These are phyloP conservation scores for Brachionus asplanchnoidis DNA, from an alignment of 1,140 invertebrate species.

Conservation along the genomic window DNA sequence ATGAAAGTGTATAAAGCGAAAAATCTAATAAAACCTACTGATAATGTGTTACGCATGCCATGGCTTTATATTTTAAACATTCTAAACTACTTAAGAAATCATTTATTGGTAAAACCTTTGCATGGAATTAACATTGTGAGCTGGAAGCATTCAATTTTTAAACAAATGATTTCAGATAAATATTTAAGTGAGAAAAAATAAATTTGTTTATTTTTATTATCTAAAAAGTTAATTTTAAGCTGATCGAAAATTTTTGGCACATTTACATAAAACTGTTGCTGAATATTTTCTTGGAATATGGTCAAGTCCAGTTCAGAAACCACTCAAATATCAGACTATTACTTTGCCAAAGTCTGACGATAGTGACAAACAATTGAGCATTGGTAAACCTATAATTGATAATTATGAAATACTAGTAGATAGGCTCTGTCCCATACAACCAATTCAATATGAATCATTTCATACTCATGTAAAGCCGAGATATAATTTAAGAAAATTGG, in stretches of 20 bases:
- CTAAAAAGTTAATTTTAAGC: not conserved
- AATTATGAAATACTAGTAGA: not conserved
- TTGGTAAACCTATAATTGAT: slow-evolving; percentile 11
- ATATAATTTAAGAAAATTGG: slow-evolving; percentile 38
- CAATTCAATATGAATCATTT: slow-evolving; percentile 32
- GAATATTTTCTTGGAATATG: slow-evolving; percentile 26
- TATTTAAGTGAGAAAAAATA: not conserved
- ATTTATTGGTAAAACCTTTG: not conserved
- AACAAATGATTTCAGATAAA: slow-evolving; percentile 13
- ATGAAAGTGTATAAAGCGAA: not conserved
- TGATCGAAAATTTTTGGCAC: not conserved
- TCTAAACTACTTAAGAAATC: not conserved
- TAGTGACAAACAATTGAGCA: not conserved
- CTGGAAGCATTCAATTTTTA: slow-evolving; percentile 40
- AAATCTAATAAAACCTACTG: not conserved
- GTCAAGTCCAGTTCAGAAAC: not conserved
- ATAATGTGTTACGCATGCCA: not conserved
- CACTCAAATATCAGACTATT: slow-evolving; percentile 11
- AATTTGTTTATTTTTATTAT: not conserved
- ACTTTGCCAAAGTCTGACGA: not conserved
- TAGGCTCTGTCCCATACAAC: not conserved
- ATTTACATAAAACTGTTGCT: slow-evolving; percentile 2
- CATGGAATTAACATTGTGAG: not conserved
- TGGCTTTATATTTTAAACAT: slow-evolving; percentile 8
- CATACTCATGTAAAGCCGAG: slow-evolving; percentile 24